Percentiles rank a stretch among this genome's conserved stretches.
These are phyloP conservation scores for Pangasius sanitwongsei DNA, from an alignment of 2,797 vertebrate genomes.

Conservation along the genomic window DNA sequence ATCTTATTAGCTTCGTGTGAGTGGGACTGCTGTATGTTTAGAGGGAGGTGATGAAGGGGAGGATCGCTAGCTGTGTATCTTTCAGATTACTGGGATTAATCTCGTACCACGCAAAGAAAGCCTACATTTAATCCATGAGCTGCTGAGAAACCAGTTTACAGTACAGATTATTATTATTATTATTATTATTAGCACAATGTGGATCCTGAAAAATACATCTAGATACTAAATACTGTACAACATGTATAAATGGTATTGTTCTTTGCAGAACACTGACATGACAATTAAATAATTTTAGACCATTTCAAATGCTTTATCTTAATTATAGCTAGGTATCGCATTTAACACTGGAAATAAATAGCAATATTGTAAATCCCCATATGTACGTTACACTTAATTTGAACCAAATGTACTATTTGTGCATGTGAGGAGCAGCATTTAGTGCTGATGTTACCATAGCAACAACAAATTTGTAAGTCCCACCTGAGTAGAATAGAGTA, in stretches of 20 bases:
- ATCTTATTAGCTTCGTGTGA: not conserved
- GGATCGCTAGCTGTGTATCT: not conserved
- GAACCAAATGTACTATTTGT: not conserved
- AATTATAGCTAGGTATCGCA: not conserved
- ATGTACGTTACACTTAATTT: not conserved
- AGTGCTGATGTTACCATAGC: not conserved
- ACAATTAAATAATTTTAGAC: not conserved
- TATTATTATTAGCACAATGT: not conserved
- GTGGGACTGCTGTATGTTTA: conserved; percentile 8
- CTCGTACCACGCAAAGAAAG: not conserved
- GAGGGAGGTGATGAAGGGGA: not conserved
- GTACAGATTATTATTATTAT: too few species aligned
- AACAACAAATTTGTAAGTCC: not conserved
- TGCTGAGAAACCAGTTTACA: not conserved
- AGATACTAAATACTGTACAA: too few species aligned
- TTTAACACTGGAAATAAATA: not conserved
- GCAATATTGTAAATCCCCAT: not conserved
- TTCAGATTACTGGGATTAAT: conserved; percentile 16
- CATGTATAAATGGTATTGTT: not conserved
- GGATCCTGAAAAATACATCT: not conserved
- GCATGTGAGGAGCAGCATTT: not conserved
- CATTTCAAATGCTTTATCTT: not conserved
- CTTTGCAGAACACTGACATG: not conserved
- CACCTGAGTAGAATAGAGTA: not conserved
- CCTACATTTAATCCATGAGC: not conserved